Conservation (phyloP, 2,888 invertebrate species). For the Sminthurides aquaticus region DNA sequence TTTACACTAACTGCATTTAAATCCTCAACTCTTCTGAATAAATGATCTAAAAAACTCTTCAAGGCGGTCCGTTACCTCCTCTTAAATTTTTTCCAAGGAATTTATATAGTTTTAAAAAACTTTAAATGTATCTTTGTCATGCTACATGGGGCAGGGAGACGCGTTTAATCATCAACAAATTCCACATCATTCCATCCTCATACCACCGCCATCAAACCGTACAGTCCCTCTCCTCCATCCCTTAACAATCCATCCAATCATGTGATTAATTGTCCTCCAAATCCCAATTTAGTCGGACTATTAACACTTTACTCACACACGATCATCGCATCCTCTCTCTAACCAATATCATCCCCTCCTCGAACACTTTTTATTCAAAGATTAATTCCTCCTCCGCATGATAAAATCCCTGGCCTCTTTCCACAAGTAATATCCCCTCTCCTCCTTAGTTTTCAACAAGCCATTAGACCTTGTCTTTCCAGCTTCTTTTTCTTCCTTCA, state of each 20-base stretch:
- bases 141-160: too few relatives aligned
- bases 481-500: too few relatives aligned
- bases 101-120: background rate
- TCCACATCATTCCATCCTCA: background rate
- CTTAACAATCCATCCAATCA: background rate
- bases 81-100: background rate
- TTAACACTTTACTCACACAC: conserved; percentile 6
- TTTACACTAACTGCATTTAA: too few relatives aligned
- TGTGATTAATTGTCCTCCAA: conserved; percentile 6
- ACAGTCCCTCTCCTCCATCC: too few relatives aligned
- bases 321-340: too few relatives aligned
- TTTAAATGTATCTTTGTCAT: conserved; percentile 12
- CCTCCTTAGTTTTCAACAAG: too few relatives aligned
- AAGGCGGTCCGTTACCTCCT: background rate
- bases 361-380: background rate
- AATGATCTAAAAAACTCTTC: conserved; percentile 4
- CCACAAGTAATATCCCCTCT: background rate
- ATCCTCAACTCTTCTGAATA: background rate
- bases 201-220: too few relatives aligned
- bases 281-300: background rate
- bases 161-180: background rate
- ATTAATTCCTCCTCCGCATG: background rate
- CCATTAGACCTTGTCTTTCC: too few relatives aligned
- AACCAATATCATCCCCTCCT: background rate
- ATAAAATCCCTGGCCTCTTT: background rate